A percentile compares a stretch with the other conserved stretches of the same genome.
Conservation (phyloP, 2,888 invertebrate species). For the Nemurella pictetii region DNA sequence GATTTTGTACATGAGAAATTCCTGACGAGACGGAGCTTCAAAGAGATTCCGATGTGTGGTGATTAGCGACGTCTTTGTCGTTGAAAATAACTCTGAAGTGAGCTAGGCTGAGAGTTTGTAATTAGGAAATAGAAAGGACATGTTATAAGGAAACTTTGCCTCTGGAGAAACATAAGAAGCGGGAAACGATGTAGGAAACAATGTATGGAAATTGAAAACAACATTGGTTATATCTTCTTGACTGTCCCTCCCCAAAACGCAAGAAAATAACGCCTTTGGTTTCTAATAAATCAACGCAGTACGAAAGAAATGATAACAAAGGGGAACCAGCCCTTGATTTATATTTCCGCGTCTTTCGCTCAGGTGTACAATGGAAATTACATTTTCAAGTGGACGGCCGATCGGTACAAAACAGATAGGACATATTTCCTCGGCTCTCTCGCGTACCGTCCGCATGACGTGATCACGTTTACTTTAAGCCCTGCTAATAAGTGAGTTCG, state of each 20-base stretch:
- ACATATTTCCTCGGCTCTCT: neutral
- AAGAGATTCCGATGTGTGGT: neutral
- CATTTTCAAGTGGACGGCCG: neutral
- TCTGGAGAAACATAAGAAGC: neutral
- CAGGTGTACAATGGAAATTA: neutral
- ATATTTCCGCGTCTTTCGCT: neutral
- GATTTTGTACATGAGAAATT: neutral
- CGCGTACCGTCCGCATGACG: neutral
- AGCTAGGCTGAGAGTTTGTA: neutral
- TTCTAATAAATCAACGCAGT: neutral
- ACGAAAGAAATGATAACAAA: neutral
- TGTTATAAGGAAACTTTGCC: neutral
- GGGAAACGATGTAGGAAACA: neutral
- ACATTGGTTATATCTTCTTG: too few species aligned
- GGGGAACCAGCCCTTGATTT: neutral
- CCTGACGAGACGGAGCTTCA: neutral
- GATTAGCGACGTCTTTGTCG: neutral
- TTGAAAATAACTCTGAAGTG: neutral
- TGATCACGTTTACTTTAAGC: neutral
- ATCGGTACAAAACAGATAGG: neutral
- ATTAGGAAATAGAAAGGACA: neutral
- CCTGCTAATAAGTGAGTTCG: constrained; percentile 2
- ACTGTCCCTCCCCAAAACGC: too few species aligned
- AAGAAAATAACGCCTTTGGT: neutral
- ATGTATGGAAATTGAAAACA: neutral